Conservation (phyloP, 1,140 invertebrate genomes). For the Grapholita molesta region DNA sequence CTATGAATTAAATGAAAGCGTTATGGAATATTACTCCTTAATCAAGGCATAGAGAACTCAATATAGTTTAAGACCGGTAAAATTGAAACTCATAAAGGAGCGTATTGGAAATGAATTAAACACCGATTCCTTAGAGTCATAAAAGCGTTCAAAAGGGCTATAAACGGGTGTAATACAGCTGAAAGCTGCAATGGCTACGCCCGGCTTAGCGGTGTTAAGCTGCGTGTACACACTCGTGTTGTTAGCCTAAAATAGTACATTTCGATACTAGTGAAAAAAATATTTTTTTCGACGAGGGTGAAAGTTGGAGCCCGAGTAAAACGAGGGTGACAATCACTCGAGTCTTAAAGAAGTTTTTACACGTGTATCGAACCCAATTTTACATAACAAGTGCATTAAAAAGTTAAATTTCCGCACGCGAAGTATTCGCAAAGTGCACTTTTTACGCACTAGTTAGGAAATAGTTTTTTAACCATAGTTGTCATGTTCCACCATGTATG, state of each 20-base stretch:
- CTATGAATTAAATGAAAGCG: not conserved
- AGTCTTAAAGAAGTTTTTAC: no score
- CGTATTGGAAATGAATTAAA: constrained; percentile 16
- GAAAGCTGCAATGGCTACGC: not conserved
- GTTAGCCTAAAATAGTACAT: not conserved
- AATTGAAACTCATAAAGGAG: constrained; percentile 1
- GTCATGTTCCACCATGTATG: no score
- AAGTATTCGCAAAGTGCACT: no score
- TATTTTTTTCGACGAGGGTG: no score
- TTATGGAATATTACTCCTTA: not conserved
- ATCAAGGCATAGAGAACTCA: not conserved
- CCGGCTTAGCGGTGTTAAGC: not conserved
- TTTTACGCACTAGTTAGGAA: no score
- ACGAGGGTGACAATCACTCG: no score
- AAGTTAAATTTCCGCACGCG: no score
- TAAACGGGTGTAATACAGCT: constrained; percentile 4
- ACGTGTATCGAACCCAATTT: no score
- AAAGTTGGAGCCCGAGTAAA: no score
- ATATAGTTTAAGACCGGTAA: not conserved
- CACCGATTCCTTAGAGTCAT: not conserved
- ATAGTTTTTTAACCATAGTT: no score
- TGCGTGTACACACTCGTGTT: not conserved
- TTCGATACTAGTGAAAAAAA: no score
- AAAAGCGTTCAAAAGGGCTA: not conserved
- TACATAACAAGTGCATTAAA: no score